Conservation (phyloP, 2,888 invertebrate genomes). For the Lymantria dispar region DNA sequence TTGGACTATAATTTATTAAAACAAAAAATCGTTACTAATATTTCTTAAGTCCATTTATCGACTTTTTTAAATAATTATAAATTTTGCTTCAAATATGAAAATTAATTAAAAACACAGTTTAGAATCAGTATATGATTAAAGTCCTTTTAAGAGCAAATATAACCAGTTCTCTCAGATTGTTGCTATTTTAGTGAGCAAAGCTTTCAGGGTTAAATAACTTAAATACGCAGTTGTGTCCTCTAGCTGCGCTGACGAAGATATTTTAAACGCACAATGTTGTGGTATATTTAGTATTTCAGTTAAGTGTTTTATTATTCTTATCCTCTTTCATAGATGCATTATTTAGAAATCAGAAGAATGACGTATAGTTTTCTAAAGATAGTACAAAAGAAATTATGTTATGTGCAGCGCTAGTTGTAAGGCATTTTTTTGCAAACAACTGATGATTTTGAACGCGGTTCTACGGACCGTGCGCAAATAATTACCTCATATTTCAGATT, state of each 20-base stretch:
- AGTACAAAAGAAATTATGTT: conserved; percentile 5
- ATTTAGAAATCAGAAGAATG: conserved; percentile 16
- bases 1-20: conserved; percentile 14
- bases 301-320: conserved; percentile 41
- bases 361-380: background rate
- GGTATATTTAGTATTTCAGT: conserved; percentile 53
- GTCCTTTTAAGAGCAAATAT: conserved; percentile 53
- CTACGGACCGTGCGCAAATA: background rate
- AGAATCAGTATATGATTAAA: conserved; percentile 45
- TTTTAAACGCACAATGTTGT: conserved; percentile 49
- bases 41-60: background rate
- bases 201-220: conserved; percentile 80
- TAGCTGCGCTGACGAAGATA: conserved; percentile 43
- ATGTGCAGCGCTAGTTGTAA: background rate
- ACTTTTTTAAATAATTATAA: background rate
- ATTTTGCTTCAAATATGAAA: background rate
- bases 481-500: conserved; percentile 17
- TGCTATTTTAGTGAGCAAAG: conserved; percentile 64
- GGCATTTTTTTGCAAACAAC: conserved; percentile 10
- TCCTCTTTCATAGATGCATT: conserved; percentile 10
- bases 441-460: background rate
- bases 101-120: conserved; percentile 1
- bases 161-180: conserved; percentile 54
- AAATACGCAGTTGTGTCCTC: conserved; percentile 55
- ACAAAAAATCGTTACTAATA: background rate